phyloP scores from a whole-genome alignment of 2,888 invertebrate species.

The Strigamia maritima region DNA sequence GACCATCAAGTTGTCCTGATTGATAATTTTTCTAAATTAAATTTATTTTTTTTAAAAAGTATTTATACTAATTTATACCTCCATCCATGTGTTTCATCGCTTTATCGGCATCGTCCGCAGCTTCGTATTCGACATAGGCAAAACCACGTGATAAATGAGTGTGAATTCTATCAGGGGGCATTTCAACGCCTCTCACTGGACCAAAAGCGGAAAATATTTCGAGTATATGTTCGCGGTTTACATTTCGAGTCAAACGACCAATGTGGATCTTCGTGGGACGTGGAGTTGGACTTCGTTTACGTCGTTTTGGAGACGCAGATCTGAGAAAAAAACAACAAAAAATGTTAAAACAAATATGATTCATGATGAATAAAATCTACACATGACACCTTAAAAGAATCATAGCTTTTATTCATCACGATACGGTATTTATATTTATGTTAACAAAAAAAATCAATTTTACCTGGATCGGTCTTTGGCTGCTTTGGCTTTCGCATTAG shows the following conservation, averaged over 20 bases:
- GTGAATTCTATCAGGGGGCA: constrained; percentile 83
- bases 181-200: constrained; percentile 80
- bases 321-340: constrained; percentile 26
- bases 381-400: too few species aligned
- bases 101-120: constrained; percentile 92
- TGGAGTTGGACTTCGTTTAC: constrained; percentile 84
- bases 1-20: constrained; percentile 81
- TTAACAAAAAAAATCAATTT: neutral
- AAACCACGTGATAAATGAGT: constrained; percentile 84
- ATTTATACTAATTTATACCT: constrained; percentile 57
- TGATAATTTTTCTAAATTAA: too few species aligned
- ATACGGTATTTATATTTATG: too few species aligned
- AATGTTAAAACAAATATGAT: neutral
- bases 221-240: constrained; percentile 75
- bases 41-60: neutral
- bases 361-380: too few species aligned
- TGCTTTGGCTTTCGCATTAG: constrained; percentile 36
- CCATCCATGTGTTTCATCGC: constrained; percentile 99
- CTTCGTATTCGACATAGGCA: constrained; percentile 92
- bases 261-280: constrained; percentile 91
- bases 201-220: constrained; percentile 91
- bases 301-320: constrained; percentile 52
- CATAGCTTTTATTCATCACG: too few species aligned
- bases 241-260: constrained; percentile 86
- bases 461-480: constrained; percentile 39